Conservation (phyloP, 2,797 vertebrate species). For the Cetoscarus ocellatus region DNA sequence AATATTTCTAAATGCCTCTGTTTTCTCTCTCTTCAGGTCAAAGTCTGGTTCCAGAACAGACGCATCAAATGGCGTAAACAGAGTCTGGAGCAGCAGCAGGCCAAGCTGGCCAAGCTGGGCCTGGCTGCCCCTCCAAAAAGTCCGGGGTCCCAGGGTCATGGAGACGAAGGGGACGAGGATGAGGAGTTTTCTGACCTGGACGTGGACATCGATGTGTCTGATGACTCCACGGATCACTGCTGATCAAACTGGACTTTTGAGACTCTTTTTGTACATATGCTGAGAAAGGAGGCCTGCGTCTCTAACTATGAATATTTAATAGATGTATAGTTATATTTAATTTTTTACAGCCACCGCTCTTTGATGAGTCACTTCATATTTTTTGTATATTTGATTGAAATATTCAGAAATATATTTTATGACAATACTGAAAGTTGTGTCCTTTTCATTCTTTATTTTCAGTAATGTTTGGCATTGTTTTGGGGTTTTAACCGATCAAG, state of each 20-base stretch:
- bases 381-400: slow-evolving; percentile 75
- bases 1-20: not conserved
- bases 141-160: slow-evolving; percentile 82
- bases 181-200: slow-evolving; percentile 80
- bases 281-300: slow-evolving; percentile 48
- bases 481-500: too few relatives aligned
- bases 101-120: slow-evolving; percentile 86
- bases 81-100: slow-evolving; percentile 90
- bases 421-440: slow-evolving; percentile 36
- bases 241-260: slow-evolving; percentile 35
- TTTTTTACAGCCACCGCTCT: slow-evolving; percentile 67
- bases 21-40: slow-evolving; percentile 77
- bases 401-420: slow-evolving; percentile 85
- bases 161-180: slow-evolving; percentile 78
- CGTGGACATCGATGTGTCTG: slow-evolving; percentile 80
- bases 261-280: slow-evolving; percentile 73
- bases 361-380: slow-evolving; percentile 59
- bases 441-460: slow-evolving; percentile 13
- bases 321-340: slow-evolving; percentile 87
- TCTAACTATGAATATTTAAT: slow-evolving; percentile 81
- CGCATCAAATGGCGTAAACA: slow-evolving; percentile 92
- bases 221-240: slow-evolving; percentile 72
- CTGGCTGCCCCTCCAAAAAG: slow-evolving; percentile 79
- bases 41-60: slow-evolving; percentile 91
- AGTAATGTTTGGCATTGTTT: too few relatives aligned